Base-by-base conservation (phyloP, 92 coral and sea anemone genomes). In the Virgularia gustaviana region DNA sequence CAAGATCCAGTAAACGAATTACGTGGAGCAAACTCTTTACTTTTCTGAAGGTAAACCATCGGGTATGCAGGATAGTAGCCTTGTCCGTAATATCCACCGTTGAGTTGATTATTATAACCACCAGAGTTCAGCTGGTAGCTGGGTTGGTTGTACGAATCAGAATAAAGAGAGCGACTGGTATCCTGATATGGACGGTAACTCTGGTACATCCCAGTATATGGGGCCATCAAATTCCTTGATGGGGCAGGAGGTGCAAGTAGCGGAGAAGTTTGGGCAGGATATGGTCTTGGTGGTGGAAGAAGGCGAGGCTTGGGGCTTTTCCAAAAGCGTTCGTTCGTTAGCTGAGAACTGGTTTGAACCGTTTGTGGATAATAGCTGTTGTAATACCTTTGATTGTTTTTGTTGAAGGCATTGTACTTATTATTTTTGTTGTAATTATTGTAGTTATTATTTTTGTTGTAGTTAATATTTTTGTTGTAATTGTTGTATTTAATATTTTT, bases 1-100 rank as follows among this genome's bases (percentile, higher is more conserved):
- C 96, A 89, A 20, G 82, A 68, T 7, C 61, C 75, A 0, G 35
- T 9, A 38, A 49, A 68, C 27, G 75, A 68, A n/a, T 68, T 68
- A 1, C 51, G 60, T 25, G 75, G 75, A n/a, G n/a, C n/a, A 33
- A 30, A 68, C n/a, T 68, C 60, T 1, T 22, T 42, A 33, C 31
- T 22, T 10, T 2, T 2, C n/a, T 63, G 2, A 33, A 15, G 1
- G 1, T 65, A 37, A 6, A 25, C 30, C 8, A 2, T 24, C 13
- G 75, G 45, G 15, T 42, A 68, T 13, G 55, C 2, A 19, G 7
- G 31, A 49, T 27, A 28, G 22, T 43, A 45, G 33, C 47, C 2
- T 28, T 33, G 32, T 38, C 13, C 19, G 60, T 30, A 36, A 30
- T 66, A 43, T 49, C 44, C 7, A 39, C 16, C 29, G 15, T 44